Conservation (phyloP, 1,140 invertebrate genomes). For the Aphis gossypii region DNA sequence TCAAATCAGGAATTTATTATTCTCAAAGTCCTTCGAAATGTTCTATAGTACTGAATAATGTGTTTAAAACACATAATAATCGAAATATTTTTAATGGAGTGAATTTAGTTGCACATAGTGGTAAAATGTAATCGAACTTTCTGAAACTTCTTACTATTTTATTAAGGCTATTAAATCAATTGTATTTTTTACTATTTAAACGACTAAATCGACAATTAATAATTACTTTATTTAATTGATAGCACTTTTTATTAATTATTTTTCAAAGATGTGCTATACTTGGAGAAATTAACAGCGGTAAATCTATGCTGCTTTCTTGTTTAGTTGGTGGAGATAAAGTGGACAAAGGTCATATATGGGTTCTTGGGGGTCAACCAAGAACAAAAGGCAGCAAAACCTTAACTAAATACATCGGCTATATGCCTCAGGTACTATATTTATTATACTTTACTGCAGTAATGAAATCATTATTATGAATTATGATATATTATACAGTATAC, state of each 20-base stretch:
- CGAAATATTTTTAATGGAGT: conserved; percentile 12
- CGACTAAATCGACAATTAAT: neutral
- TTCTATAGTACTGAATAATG: conserved; percentile 20
- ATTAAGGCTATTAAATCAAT: neutral
- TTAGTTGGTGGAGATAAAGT: conserved; percentile 33
- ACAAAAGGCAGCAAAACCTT: conserved; percentile 40
- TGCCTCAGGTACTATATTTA: conserved; percentile 43
- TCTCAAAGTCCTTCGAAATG: neutral
- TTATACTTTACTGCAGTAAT: neutral
- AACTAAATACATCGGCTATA: conserved; percentile 21
- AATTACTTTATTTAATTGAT: neutral
- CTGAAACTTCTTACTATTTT: neutral
- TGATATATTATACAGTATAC: neutral
- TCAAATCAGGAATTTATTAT: neutral
- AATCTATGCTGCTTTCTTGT: conserved; percentile 48
- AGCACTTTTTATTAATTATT: neutral
- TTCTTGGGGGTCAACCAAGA: conserved; percentile 33
- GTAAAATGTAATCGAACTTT: conserved; percentile 25
- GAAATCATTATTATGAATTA: neutral
- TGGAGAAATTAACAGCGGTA: conserved; percentile 25
- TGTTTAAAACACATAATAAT: conserved; percentile 21
- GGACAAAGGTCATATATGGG: conserved; percentile 49
- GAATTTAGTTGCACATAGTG: conserved; percentile 35
- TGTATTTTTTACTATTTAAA: neutral
- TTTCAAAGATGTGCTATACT: conserved; percentile 32